phyloP scores from a whole-genome alignment of 2,888 invertebrate species.

The Drosophila lutescens region DNA sequence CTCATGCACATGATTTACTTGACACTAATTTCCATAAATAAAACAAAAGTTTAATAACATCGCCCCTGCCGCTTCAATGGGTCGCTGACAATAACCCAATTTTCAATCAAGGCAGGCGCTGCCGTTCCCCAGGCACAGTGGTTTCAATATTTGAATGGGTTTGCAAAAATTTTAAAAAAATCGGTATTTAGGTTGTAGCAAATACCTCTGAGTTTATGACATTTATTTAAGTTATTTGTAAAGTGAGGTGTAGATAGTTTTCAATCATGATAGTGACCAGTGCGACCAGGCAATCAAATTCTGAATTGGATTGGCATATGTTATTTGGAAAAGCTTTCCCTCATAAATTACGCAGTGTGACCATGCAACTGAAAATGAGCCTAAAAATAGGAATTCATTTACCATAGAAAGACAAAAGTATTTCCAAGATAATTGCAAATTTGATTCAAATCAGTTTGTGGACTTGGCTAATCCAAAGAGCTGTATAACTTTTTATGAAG shows the following conservation, averaged over 20 bases:
- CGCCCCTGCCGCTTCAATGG: constrained; percentile 44
- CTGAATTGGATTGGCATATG: not conserved
- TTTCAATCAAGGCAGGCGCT: constrained; percentile 64
- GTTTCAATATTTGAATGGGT: not conserved
- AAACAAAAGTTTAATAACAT: constrained; percentile 70
- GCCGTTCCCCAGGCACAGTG: constrained; percentile 29
- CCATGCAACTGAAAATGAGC: not conserved
- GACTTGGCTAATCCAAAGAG: not conserved
- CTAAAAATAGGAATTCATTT: not conserved
- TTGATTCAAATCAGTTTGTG: not conserved
- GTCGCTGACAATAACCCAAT: constrained; percentile 77
- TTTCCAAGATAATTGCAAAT: not conserved
- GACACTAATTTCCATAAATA: constrained; percentile 80
- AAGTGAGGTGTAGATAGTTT: too few species aligned
- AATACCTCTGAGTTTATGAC: too few species aligned
- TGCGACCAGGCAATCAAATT: too few species aligned
- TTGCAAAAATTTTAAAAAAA: not conserved
- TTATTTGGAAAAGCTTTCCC: too few species aligned
- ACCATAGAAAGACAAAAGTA: too few species aligned
- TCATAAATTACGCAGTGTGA: not conserved
- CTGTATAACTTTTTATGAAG: constrained; percentile 10
- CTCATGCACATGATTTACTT: constrained; percentile 77
- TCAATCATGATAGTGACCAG: too few species aligned
- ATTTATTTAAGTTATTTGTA: too few species aligned
- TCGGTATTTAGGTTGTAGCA: too few species aligned